Percentiles rank a stretch among this genome's conserved stretches.
Evolutionary conservation across 2,797 vertebrate genomes (phyloP).

Genomic region (Clamator glandarius): DNA sequence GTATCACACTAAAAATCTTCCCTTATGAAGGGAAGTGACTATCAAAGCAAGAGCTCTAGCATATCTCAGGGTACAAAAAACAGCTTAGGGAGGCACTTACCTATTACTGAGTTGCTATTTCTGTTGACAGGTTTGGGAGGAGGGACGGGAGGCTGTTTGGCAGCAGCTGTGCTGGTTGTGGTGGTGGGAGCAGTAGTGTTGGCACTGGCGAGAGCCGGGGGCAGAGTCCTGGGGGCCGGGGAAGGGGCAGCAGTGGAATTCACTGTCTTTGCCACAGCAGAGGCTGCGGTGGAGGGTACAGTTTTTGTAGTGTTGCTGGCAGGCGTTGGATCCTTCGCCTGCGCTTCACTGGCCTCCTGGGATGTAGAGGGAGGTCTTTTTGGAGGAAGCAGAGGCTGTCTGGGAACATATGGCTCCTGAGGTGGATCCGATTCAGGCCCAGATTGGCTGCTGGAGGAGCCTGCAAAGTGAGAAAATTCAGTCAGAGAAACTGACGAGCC

Average conservation of each 20-base stretch:
- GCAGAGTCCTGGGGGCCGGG: constrained; percentile 81
- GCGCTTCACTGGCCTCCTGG: constrained; percentile 79
- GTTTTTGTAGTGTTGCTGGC: constrained; percentile 76
- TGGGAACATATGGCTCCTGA: constrained; percentile 82
- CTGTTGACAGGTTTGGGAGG: constrained; percentile 95
- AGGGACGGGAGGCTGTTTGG: constrained; percentile 92
- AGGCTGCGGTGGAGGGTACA: constrained; percentile 63
- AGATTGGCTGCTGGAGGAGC: constrained; percentile 83
- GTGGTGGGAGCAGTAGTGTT: constrained; percentile 73
- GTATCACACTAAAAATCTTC: background rate
- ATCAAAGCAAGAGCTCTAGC: background rate
- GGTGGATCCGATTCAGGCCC: constrained; percentile 79
- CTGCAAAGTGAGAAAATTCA: constrained; percentile 65
- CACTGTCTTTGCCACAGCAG: constrained; percentile 43
- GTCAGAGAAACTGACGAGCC: background rate
- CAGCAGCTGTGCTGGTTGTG: constrained; percentile 60
- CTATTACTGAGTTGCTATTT: constrained; percentile 87
- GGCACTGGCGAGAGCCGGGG: constrained; percentile 65
- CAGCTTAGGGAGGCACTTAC: constrained; percentile 77
- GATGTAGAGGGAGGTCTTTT: constrained; percentile 87
- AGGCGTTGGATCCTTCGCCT: constrained; percentile 40
- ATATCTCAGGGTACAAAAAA: background rate
- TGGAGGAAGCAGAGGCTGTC: constrained; percentile 87
- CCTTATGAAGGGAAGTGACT: background rate
- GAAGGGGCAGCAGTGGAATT: constrained; percentile 37